Evolutionary conservation across 1,140 invertebrate species (phyloP).

Genomic region (Eufriesea mexicana): DNA sequence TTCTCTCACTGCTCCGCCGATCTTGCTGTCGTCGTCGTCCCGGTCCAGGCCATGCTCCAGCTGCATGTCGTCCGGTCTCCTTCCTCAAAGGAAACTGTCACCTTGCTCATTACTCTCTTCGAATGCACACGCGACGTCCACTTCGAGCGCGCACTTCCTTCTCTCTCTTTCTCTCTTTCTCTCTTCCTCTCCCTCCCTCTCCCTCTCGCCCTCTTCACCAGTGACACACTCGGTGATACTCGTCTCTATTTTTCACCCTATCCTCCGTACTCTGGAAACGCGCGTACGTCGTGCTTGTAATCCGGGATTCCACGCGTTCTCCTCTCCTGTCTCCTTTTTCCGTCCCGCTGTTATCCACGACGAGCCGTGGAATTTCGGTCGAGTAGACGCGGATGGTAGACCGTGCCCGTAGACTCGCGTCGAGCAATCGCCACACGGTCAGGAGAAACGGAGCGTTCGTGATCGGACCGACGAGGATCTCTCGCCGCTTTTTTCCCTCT

Average conservation of each 20-base stretch:
- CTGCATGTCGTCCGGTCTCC: conserved; percentile 56
- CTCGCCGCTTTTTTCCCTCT: not conserved
- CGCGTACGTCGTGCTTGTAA: no score
- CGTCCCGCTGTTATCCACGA: not conserved
- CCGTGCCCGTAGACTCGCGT: no score
- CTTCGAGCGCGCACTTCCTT: conserved; percentile 11
- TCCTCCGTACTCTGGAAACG: not conserved
- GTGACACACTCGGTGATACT: not conserved
- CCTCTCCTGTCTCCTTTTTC: no score
- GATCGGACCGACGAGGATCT: conserved; percentile 27
- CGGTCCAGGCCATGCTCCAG: conserved; percentile 38
- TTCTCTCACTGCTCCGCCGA: conserved; percentile 53
- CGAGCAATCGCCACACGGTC: not conserved
- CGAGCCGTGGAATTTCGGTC: no score
- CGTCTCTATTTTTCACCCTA: not conserved
- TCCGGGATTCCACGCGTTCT: no score
- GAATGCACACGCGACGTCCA: conserved; percentile 22
- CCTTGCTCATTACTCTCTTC: conserved; percentile 48
- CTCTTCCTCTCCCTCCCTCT: not conserved
- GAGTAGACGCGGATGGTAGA: not conserved
- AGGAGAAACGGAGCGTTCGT: conserved; percentile 38
- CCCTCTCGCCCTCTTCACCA: not conserved
- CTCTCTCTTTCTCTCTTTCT: conserved; percentile 2
- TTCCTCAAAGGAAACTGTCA: conserved; percentile 45
- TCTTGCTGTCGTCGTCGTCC: conserved; percentile 50